A percentile compares a stretch with the other conserved stretches of the same genome.
phyloP scores from a whole-genome alignment of 2,113 vertebrate genomes.

The Podilymbus podiceps region DNA sequence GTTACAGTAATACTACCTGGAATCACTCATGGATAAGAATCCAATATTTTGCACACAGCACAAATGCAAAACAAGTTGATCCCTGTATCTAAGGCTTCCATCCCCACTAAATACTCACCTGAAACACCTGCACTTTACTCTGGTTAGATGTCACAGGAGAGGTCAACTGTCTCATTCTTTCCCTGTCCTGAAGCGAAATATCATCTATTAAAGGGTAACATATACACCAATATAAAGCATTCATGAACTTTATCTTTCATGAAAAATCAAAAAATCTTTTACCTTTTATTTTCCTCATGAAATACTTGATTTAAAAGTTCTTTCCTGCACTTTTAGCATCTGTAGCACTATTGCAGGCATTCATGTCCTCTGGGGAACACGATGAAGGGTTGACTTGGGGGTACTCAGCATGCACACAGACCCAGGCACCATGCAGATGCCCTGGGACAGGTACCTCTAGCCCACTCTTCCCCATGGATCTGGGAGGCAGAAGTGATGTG shows the following conservation, averaged over 20 bases:
- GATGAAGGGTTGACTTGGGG: accelerated
- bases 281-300: neutral
- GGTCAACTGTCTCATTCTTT: neutral
- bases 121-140: neutral
- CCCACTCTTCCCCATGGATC: neutral
- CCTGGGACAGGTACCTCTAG: neutral
- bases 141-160: neutral
- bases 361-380: neutral
- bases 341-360: neutral
- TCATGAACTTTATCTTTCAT: neutral
- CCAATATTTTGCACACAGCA: neutral
- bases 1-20: neutral
- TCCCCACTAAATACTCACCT: neutral
- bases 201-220: neutral
- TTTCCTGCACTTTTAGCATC: neutral
- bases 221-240: neutral
- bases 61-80: neutral
- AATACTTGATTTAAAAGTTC: neutral
- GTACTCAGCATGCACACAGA: neutral
- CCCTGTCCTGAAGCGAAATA: neutral
- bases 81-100: neutral
- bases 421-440: neutral
- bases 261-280: neutral
- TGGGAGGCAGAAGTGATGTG: neutral
- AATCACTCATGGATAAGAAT: neutral